phyloP scores from a whole-genome alignment of 1,140 invertebrate species.

The Geopemphigus sp. region DNA sequence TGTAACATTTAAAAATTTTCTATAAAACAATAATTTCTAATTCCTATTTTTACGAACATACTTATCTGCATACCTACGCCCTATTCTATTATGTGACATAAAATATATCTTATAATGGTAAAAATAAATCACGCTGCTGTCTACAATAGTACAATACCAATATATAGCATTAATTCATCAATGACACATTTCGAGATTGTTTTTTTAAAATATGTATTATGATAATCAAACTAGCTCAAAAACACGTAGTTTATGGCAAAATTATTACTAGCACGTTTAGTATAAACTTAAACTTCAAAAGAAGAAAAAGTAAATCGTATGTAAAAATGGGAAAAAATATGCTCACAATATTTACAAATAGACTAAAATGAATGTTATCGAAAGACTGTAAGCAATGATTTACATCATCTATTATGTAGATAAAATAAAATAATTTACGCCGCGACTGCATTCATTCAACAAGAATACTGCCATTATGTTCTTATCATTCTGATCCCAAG shows the following conservation, averaged over 20 bases:
- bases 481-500: background rate
- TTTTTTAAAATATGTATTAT: background rate
- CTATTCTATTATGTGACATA: background rate
- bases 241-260: background rate
- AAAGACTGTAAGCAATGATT: background rate
- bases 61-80: too few relatives aligned
- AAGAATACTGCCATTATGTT: background rate
- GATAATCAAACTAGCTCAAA: conserved; percentile 6
- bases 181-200: conserved; percentile 6
- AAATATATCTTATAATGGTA: background rate
- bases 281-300: background rate
- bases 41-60: too few relatives aligned
- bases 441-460: background rate
- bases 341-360: too few relatives aligned
- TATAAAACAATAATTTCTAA: too few relatives aligned
- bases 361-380: background rate
- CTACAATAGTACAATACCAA: background rate
- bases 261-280: background rate
- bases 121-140: background rate
- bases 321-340: too few relatives aligned
- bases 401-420: too few relatives aligned
- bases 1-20: too few relatives aligned
- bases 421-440: too few relatives aligned
- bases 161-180: too few relatives aligned
- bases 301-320: background rate